Conservation (phyloP, 1,140 invertebrate genomes). For the Scaptomyza montana region DNA sequence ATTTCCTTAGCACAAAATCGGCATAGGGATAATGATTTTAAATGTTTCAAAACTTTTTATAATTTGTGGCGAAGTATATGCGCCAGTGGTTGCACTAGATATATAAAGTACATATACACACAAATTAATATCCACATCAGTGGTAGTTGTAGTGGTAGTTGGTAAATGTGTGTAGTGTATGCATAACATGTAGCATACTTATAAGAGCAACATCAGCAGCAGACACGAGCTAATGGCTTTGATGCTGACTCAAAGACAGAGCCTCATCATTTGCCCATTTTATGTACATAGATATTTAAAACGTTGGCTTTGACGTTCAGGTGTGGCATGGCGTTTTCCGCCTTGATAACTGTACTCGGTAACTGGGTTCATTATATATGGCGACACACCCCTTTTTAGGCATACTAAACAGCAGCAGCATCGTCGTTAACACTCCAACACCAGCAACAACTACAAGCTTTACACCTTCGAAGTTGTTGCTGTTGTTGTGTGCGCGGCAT, state of each 20-base stretch:
- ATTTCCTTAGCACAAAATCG: too few relatives aligned
- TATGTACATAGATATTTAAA: slow-evolving; percentile 14
- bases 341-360: slow-evolving; percentile 31
- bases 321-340: slow-evolving; percentile 14
- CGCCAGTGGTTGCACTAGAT: neutral
- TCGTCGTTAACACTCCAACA: slow-evolving; percentile 40
- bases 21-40: too few relatives aligned
- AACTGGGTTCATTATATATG: slow-evolving; percentile 9
- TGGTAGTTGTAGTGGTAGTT: slow-evolving; percentile 19
- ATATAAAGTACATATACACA: slow-evolving; percentile 10
- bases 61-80: neutral
- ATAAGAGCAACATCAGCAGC: slow-evolving; percentile 33
- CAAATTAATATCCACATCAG: slow-evolving; percentile 41
- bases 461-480: slow-evolving; percentile 85
- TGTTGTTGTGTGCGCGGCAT: slow-evolving; percentile 60
- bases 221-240: slow-evolving; percentile 46
- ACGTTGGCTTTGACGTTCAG: slow-evolving; percentile 4
- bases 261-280: neutral
- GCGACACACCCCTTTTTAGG: slow-evolving; percentile 44
- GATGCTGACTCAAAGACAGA: neutral
- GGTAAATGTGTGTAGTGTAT: slow-evolving; percentile 32
- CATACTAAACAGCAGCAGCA: slow-evolving; percentile 68
- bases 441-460: slow-evolving; percentile 46
- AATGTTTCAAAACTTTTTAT: too few relatives aligned
- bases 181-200: slow-evolving; percentile 52